These are phyloP conservation scores for Capitella teleta DNA, from an alignment of 1,140 invertebrate genomes.

Conservation along the genomic window DNA sequence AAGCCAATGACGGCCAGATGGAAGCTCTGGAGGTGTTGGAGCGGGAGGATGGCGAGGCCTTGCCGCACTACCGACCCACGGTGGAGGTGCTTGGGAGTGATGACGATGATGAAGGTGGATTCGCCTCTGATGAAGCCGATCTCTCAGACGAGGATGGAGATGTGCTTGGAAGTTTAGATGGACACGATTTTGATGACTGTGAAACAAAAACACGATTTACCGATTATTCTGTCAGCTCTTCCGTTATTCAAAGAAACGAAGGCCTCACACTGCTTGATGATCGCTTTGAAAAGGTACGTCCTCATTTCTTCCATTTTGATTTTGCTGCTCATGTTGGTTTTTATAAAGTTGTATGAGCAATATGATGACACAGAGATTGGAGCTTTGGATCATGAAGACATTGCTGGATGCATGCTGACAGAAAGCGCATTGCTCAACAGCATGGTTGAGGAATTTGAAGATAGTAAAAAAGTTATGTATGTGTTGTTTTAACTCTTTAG, in stretches of 20 bases:
- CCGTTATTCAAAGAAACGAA: conserved; percentile 75
- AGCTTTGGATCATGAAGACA: conserved; percentile 75
- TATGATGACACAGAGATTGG: conserved; percentile 87
- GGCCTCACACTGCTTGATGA: conserved; percentile 74
- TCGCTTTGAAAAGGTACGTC: conserved; percentile 71
- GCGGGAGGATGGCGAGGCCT: too few species aligned
- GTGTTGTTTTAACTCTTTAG: background rate
- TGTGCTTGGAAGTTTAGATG: conserved; percentile 1
- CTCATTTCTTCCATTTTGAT: too few species aligned
- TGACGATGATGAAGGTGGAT: conserved; percentile 18
- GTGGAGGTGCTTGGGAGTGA: background rate
- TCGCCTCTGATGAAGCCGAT: conserved; percentile 19
- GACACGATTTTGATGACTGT: conserved; percentile 39
- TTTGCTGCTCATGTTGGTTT: too few species aligned
- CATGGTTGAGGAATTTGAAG: conserved; percentile 50
- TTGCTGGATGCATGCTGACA: conserved; percentile 63
- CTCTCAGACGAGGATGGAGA: conserved; percentile 6
- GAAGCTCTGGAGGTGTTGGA: conserved; percentile 22
- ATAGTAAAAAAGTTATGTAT: conserved; percentile 21
- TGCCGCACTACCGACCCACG: too few species aligned
- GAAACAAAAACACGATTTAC: conserved; percentile 81
- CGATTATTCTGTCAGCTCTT: conserved; percentile 86
- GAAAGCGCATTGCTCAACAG: conserved; percentile 55
- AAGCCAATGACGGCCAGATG: conserved; percentile 41
- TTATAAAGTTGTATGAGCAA: conserved; percentile 61